Evolutionary conservation across 1,140 invertebrate species (phyloP), one percentile per base, ranked within the genome.

Genomic region (Heliothis subflexa): DNA sequence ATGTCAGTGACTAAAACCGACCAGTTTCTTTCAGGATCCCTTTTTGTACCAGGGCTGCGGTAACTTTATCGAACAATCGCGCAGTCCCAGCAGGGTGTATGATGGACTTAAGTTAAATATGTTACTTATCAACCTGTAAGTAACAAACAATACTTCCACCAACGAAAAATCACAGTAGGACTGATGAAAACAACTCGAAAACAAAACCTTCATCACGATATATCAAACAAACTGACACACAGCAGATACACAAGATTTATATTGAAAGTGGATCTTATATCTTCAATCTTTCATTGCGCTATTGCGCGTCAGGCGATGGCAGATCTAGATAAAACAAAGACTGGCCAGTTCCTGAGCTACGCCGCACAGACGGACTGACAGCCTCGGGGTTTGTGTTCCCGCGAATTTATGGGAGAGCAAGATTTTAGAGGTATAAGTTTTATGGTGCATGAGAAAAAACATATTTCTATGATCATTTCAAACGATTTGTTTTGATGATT

Each of bases 341-440:
- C 62, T 77, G 62, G 62, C 62, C 52, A 77, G 74, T 68, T 66
- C 74, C 74, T 77, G 61, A 77, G 74, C 68, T 77, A 77, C 74
- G 74, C 61, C 28, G n/a, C 33, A 74, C 28, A 75, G 73, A 75
- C 55, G 49, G 74, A 77, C 74, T 45, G 74, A 77, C 62, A 66
- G 62, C 59, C 73, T 12, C 57, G 52, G 52, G 68, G 68, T 55
- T 50, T 33, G 49, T 33, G 25, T 14, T 33, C 28, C n/a, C 1
- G 25, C 18, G 16, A 72, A 77, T 77, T 77, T 77, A 77, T 64
- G 74, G 47, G 28, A 33, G 47, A 14, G 21, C 18, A 61, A 52
- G 45, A 62, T 73, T 73, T 33, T 61, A 61, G 33, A 40, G 55
- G 25, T 50, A n/a, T 68, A 25, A 25, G 47, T 74, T 70, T 47